Evolutionary conservation across 2,888 invertebrate genomes (phyloP).

Genomic region (Amphipoea lucens): DNA sequence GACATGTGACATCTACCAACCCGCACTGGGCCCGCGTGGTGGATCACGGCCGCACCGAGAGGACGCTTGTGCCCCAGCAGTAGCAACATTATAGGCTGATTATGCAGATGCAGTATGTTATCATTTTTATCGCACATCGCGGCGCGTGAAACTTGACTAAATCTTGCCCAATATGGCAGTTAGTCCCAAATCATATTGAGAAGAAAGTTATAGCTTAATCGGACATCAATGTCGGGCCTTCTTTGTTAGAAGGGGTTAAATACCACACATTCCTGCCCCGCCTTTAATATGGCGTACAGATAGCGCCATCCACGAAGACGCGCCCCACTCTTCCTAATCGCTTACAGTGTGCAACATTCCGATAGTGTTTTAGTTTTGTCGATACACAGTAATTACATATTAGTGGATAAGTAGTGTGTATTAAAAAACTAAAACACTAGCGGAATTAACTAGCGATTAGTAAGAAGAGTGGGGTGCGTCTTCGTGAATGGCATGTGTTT

Average conservation of each 20-base stretch:
- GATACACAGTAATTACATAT: no score
- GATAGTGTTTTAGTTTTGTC: no score
- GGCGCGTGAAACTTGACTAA: rapidly evolving
- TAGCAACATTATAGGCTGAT: background rate
- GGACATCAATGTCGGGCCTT: background rate
- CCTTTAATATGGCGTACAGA: no score
- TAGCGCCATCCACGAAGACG: no score
- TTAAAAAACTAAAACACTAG: no score
- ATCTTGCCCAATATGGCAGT: background rate
- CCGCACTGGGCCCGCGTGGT: background rate
- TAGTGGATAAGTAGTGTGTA: no score
- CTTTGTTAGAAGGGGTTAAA: background rate
- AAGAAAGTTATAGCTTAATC: background rate
- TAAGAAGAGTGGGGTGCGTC: no score
- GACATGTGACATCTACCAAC: background rate
- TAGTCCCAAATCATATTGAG: background rate
- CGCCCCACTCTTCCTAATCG: no score
- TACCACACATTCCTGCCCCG: background rate
- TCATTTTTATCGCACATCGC: background rate
- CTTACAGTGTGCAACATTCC: no score
- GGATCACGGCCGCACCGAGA: background rate
- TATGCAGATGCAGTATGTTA: background rate
- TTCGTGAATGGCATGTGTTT: background rate
- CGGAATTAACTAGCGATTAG: no score
- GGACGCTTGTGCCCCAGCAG: background rate